Percentiles rank a stretch among this genome's conserved stretches.
phyloP scores from a whole-genome alignment of 2,888 invertebrate genomes.

The Lysandra bellargus region DNA sequence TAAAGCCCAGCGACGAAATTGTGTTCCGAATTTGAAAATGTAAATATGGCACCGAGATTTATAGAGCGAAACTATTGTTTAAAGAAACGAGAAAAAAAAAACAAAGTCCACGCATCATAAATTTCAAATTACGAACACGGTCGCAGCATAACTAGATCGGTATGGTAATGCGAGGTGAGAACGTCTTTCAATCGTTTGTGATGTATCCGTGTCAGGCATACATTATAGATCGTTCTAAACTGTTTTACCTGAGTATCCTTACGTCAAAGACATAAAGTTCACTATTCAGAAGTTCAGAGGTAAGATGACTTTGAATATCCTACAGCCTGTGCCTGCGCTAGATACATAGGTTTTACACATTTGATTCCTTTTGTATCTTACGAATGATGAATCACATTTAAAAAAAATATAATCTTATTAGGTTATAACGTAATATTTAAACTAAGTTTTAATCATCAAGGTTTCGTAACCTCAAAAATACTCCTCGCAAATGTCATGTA shows the following conservation, averaged over 20 bases:
- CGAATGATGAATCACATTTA: neutral
- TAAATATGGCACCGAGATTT: neutral
- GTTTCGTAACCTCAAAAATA: neutral
- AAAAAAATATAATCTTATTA: too few species aligned
- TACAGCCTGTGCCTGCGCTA: neutral
- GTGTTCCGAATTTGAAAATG: conserved; percentile 5
- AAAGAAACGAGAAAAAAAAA: conserved; percentile 3
- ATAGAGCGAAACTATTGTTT: neutral
- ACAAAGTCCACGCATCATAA: neutral
- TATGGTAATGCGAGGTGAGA: conserved; percentile 12
- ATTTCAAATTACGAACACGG: conserved; percentile 10
- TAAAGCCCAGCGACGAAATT: neutral
- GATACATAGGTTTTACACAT: neutral
- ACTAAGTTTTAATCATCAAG: neutral
- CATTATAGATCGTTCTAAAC: neutral
- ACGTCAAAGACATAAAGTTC: neutral
- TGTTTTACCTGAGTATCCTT: neutral
- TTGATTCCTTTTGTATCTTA: neutral
- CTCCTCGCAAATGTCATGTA: conserved; percentile 2
- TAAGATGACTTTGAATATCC: too few species aligned
- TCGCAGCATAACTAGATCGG: conserved; percentile 6
- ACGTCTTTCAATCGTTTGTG: conserved; percentile 14
- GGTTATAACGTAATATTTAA: neutral
- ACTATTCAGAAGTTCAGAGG: too few species aligned
- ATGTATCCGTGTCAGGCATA: conserved; percentile 5